phyloP scores from a whole-genome alignment of 2,888 invertebrate genomes.

The Argyra leucocephala region DNA sequence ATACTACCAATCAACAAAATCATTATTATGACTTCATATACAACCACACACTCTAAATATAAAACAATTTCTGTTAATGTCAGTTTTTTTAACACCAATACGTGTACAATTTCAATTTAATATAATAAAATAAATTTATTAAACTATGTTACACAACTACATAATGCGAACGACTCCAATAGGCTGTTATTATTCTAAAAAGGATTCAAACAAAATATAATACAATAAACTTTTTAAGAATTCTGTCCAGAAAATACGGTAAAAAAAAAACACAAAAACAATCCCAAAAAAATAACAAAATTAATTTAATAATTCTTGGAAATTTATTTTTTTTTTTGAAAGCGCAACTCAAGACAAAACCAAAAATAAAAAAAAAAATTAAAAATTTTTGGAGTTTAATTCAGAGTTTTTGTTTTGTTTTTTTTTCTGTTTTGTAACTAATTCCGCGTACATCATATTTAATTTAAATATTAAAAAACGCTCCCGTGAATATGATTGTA shows the following conservation, averaged over 20 bases:
- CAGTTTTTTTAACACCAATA: too few relatives aligned
- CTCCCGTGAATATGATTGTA: too few relatives aligned
- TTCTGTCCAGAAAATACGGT: neutral
- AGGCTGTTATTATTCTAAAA: neutral
- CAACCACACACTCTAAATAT: too few relatives aligned
- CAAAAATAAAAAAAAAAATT: neutral
- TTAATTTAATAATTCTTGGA: neutral
- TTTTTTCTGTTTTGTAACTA: too few relatives aligned
- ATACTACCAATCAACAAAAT: neutral
- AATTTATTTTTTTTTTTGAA: neutral
- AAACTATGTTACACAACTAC: neutral
- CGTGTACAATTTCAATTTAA: too few relatives aligned
- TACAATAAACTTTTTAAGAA: constrained; percentile 1
- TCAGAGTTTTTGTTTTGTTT: too few relatives aligned
- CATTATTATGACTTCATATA: too few relatives aligned
- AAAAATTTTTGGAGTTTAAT: too few relatives aligned
- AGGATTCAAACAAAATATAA: neutral
- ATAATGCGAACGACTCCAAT: neutral
- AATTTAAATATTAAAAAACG: too few relatives aligned
- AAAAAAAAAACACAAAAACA: neutral
- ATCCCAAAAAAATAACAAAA: neutral
- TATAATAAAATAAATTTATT: too few relatives aligned
- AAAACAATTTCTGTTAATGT: too few relatives aligned
- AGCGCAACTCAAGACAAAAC: neutral
- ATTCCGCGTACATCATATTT: too few relatives aligned